A percentile compares a stretch with the other conserved stretches of the same genome.
phyloP scores from a whole-genome alignment of 2,113 vertebrate genomes.

The Lepisosteus oculatus region DNA sequence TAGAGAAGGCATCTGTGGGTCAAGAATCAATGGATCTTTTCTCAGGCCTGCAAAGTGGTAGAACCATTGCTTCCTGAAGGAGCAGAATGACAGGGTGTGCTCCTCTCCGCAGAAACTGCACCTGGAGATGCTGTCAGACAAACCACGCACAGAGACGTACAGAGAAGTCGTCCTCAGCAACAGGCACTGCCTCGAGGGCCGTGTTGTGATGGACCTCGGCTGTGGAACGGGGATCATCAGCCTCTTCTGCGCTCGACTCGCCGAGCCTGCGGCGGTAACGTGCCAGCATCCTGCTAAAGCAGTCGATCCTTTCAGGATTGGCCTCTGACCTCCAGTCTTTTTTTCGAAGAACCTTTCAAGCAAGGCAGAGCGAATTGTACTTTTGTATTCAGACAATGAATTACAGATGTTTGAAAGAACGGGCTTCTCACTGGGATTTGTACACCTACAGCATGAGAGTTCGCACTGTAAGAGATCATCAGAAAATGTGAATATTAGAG shows the following conservation, averaged over 20 bases:
- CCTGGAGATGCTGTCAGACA: constrained; percentile 74
- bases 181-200: constrained; percentile 55
- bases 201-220: constrained; percentile 73
- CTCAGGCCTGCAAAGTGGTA: no score
- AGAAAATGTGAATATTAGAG: no score
- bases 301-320: no score
- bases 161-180: constrained; percentile 63
- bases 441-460: no score
- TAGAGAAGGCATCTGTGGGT: no score
- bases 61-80: background rate
- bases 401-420: no score
- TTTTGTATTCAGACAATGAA: no score
- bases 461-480: no score
- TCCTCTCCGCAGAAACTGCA: constrained; percentile 64
- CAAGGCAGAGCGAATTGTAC: no score
- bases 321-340: constrained; percentile 7
- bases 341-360: background rate
- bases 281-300: no score
- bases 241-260: constrained; percentile 69
- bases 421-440: no score
- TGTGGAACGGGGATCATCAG: constrained; percentile 78
- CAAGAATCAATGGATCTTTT: no score
- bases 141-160: constrained; percentile 67
- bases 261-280: constrained; percentile 62
- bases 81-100: background rate